These are phyloP conservation scores for Ornithorhynchus anatinus DNA, from an alignment of 2,113 vertebrate species.

Conservation along the genomic window DNA sequence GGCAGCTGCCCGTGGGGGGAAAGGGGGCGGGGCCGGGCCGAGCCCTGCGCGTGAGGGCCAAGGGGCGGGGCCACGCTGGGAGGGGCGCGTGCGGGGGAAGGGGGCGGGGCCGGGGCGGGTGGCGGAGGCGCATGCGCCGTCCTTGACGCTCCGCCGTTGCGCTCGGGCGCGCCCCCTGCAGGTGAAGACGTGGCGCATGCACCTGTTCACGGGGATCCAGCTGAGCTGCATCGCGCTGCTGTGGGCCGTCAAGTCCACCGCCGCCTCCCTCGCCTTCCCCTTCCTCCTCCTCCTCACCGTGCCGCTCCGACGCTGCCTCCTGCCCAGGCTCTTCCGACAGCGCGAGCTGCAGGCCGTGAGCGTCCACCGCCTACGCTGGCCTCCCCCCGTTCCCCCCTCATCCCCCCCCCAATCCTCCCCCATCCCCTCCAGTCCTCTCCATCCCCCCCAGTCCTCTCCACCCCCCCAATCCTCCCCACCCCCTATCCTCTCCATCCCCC, in stretches of 20 bases:
- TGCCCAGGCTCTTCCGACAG: conserved; percentile 91
- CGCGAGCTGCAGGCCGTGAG: conserved; percentile 94
- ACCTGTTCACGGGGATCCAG: conserved; percentile 95
- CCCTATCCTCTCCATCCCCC: too few species aligned
- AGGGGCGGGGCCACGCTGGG: too few species aligned
- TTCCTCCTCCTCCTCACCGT: conserved; percentile 98
- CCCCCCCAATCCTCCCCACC: too few species aligned
- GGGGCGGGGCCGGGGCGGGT: not conserved
- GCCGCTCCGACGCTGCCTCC: conserved; percentile 87
- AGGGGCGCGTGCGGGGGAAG: not conserved
- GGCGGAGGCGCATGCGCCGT: not conserved
- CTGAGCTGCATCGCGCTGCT: conserved; percentile 89
- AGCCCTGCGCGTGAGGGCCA: too few species aligned
- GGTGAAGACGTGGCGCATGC: conserved; percentile 99
- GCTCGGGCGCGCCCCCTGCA: conserved; percentile 56
- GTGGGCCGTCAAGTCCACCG: conserved; percentile 95
- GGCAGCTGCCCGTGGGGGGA: too few species aligned
- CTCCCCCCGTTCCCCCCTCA: conserved; percentile 27
- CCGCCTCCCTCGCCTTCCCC: conserved; percentile 91
- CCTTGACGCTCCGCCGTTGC: not conserved
- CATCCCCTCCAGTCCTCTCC: too few species aligned
- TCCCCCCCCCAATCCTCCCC: too few species aligned
- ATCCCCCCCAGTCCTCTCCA: too few species aligned
- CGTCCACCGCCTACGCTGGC: too few species aligned
- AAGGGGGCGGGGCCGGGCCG: too few species aligned